Evolutionary conservation across 2,888 invertebrate species (phyloP), one percentile per base, ranked within the genome.

Genomic region (Ophioninae sp.): DNA sequence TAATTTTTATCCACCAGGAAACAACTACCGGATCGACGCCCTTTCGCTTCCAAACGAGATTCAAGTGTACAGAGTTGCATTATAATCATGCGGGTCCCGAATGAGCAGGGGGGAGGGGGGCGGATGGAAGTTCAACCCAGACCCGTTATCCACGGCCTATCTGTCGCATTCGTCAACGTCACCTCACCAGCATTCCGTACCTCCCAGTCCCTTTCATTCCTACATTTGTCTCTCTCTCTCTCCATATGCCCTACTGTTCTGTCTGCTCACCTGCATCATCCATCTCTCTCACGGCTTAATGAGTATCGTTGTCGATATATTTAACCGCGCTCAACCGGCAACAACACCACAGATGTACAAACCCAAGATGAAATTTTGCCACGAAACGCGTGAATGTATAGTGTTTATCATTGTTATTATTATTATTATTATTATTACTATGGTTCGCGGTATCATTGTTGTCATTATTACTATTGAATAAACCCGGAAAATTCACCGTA

Each of bases 131-230:
- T 81, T 67, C 56, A 75, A 70, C n/a, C 65, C 59, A 65, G 65
- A 75, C 78, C 78, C n/a, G 80, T 56, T 41, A 64, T 44, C 50
- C 59, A 65, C 74, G 69, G 69, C 74, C 81, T 79, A 81, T 79
- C 81, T 76, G 75, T 84, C 84, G 81, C 84, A 84, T 84, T 81
- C 84, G 84, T 84, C 84, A 79, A 73, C 75, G 81, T 79, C 78
- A 79, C 84, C 78, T 81, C 81, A 23, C 68, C 72, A 50, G 62
- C 79, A 75, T 84, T 80, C 76, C 30, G 37, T 72, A 17, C 69
- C 64, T 69, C 74, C 56, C 23, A 65, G 13, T 30, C 64, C 17
- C 75, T 21, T 79, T 21, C 56, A 68, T 65, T 81, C 62, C 68
- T 57, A 21, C 78, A 20, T 69, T 68, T 59, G 74, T 21, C 74